Base-by-base conservation (phyloP, 2,888 invertebrate genomes). In the Acleris sparsana region DNA sequence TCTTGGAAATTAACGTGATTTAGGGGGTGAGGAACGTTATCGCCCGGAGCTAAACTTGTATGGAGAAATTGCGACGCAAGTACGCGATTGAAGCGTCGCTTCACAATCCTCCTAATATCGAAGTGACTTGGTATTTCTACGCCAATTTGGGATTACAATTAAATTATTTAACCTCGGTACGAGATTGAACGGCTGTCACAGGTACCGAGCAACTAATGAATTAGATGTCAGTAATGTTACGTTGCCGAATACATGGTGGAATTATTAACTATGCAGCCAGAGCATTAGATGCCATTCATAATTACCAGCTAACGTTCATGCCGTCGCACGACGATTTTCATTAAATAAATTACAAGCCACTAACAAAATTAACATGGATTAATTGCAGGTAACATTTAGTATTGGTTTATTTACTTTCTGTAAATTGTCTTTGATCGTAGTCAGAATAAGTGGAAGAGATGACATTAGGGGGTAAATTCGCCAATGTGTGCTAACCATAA, bases 271-370 rank as follows among this genome's bases (percentile, higher is more conserved):
- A 61, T 61, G 52, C 55, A 55, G 44, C 65, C 48, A 33, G 22
- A 52, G 61, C 56, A 56, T 56, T 61, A 61, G 51, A 56, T 52
- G 65, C 46, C 65, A 66, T 61, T 66, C 61, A 61, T 61, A 61
- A 66, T 66, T 66, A 61, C 61, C 22, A 53, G n/a, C 60, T 48
- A 51, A 59, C 48, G 43, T 43, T 53, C 25, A 22, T 52, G 51
- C 55, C 52, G 63, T 22, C 48, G 57, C 6, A 39, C 16, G 18
- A 25, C 13, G 53, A 52, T 52, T 33, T 63, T 57, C 43, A 53
- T 63, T 58, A 58, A 46, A 46, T 57, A 44, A 22, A 20, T 18
- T 39, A 25, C 22, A 6, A 13, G 39, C 13, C 39, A 39, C 39
- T 39, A 13, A 39, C 39, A 39, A 39, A 11, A 39, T 39, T 39